These are phyloP conservation scores for Drosophila stalkeri DNA, from an alignment of 2,888 invertebrate species.

Conservation along the genomic window DNA sequence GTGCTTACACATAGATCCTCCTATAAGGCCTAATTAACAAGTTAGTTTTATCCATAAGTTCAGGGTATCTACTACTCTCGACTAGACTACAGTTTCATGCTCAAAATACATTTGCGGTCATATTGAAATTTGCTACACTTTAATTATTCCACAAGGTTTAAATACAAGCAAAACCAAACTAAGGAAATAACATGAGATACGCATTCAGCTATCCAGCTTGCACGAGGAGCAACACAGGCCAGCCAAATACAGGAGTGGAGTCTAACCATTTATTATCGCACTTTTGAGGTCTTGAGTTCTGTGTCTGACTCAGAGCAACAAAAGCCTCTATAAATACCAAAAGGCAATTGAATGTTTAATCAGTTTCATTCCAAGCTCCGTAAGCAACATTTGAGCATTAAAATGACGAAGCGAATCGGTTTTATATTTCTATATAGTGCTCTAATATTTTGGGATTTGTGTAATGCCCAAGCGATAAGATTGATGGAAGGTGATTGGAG, in stretches of 20 bases:
- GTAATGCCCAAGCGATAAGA: background rate
- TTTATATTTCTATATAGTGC: background rate
- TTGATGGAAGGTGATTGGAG: constrained; percentile 12
- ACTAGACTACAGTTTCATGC: background rate
- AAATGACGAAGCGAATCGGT: constrained; percentile 21
- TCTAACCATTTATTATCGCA: too few relatives aligned
- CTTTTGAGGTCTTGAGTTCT: background rate
- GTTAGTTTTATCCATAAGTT: too few relatives aligned
- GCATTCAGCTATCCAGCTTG: background rate
- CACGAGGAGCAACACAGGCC: background rate
- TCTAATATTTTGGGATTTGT: background rate
- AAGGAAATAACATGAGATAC: background rate
- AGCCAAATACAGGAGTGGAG: too few relatives aligned
- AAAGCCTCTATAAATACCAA: constrained; percentile 28
- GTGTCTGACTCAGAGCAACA: background rate
- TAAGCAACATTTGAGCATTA: background rate
- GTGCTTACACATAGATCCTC: too few relatives aligned
- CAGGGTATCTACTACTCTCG: background rate
- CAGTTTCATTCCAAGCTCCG: constrained; percentile 11
- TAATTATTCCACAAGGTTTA: background rate
- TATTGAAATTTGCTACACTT: background rate
- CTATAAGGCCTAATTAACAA: too few relatives aligned
- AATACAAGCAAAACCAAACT: background rate
- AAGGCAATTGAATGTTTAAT: background rate
- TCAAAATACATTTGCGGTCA: background rate